Conservation (phyloP, 2,113 vertebrate species). For the Melanocharis versteri region DNA sequence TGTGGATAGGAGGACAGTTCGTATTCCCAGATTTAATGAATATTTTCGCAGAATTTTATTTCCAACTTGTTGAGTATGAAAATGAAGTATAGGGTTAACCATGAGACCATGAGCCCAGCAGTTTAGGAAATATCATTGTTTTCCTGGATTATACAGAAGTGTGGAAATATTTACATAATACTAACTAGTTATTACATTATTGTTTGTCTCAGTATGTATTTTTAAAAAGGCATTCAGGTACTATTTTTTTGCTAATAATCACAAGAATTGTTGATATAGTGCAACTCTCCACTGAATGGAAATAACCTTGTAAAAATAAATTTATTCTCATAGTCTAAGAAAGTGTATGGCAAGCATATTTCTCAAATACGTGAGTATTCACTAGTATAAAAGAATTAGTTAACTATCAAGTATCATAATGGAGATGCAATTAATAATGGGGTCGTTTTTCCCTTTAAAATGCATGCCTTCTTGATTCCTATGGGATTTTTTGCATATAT, state of each 20-base stretch:
- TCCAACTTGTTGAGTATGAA: not conserved
- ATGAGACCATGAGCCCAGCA: not conserved
- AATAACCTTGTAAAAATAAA: not conserved
- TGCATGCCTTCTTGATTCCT: not conserved
- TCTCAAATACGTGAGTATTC: not conserved
- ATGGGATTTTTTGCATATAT: not conserved
- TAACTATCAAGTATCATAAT: not conserved
- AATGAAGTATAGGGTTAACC: not conserved
- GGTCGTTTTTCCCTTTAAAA: not conserved
- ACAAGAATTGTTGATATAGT: not conserved
- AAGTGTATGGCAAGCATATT: not conserved
- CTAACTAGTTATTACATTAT: not conserved
- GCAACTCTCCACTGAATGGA: not conserved
- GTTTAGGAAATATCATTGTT: not conserved
- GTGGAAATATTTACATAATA: not conserved
- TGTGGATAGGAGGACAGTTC: not conserved
- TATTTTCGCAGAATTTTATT: not conserved
- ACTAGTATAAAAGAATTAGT: not conserved
- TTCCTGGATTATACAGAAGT: not conserved
- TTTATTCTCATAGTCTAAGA: not conserved
- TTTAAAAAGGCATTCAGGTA: not conserved
- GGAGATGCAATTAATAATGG: not conserved
- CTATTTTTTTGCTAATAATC: not conserved
- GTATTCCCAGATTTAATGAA: not conserved
- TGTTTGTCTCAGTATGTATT: not conserved